phyloP scores from a whole-genome alignment of 1,140 invertebrate genomes.

The Hirudo medicinalis region DNA sequence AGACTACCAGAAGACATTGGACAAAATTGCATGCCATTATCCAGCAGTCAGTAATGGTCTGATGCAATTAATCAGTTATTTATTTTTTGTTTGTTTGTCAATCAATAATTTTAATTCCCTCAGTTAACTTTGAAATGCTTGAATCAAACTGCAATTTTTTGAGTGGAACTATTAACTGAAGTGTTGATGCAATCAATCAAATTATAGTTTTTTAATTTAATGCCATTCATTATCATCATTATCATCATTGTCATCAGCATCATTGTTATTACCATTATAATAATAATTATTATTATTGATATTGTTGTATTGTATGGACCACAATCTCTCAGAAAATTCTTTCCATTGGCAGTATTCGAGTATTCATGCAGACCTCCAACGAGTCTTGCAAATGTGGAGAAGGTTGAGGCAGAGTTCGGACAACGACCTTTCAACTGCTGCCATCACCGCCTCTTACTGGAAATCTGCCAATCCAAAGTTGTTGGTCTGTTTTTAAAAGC shows the following conservation, averaged over 20 bases:
- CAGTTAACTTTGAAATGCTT: neutral
- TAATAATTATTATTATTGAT: slow-evolving; percentile 9
- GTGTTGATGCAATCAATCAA: too few relatives aligned
- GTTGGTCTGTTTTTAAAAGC: slow-evolving; percentile 27
- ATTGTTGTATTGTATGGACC: neutral
- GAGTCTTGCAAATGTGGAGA: slow-evolving; percentile 44
- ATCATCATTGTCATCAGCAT: neutral
- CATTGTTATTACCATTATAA: slow-evolving; percentile 4
- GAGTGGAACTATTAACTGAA: too few relatives aligned
- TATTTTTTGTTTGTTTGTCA: too few relatives aligned
- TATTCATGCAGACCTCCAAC: slow-evolving; percentile 46
- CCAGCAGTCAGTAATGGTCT: slow-evolving; percentile 26
- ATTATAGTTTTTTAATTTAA: too few relatives aligned
- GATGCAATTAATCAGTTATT: too few relatives aligned
- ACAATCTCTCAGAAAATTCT: neutral
- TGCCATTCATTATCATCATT: too few relatives aligned
- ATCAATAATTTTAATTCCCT: too few relatives aligned
- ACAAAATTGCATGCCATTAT: slow-evolving; percentile 27
- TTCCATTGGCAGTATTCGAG: slow-evolving; percentile 28
- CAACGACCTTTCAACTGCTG: slow-evolving; percentile 54
- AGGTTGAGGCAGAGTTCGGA: slow-evolving; percentile 51
- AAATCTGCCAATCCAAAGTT: slow-evolving; percentile 51
- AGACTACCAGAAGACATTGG: slow-evolving; percentile 26
- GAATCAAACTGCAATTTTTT: neutral
- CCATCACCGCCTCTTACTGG: slow-evolving; percentile 62